Conservation (phyloP, 2,113 vertebrate species). For the Crocuta crocuta region DNA sequence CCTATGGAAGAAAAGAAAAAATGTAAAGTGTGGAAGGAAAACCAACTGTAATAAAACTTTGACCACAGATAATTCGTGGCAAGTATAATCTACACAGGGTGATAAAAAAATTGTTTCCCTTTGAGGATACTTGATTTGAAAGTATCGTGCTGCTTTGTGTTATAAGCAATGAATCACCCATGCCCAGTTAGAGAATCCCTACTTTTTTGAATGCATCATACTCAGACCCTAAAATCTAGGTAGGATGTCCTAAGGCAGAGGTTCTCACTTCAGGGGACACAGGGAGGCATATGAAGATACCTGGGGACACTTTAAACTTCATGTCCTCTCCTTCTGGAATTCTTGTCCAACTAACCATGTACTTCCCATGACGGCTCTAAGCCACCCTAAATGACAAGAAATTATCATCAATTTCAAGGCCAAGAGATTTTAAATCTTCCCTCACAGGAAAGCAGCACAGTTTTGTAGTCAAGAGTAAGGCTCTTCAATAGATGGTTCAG, state of each 20-base stretch:
- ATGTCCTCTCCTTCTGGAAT: not conserved
- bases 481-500: not conserved
- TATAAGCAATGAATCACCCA: not conserved
- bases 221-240: not conserved
- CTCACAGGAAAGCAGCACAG: not conserved
- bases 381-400: not conserved
- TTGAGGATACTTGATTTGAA: slow-evolving; percentile 9
- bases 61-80: slow-evolving; percentile 65
- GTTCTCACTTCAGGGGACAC: not conserved
- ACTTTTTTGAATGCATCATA: not conserved
- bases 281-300: not conserved
- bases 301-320: not conserved
- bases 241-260: slow-evolving; percentile 11
- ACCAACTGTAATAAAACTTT: slow-evolving; percentile 72
- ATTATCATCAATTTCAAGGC: slow-evolving; percentile 25
- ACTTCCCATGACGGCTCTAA: not conserved
- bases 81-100: slow-evolving; percentile 28
- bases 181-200: not conserved
- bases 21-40: slow-evolving; percentile 75
- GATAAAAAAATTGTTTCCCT: slow-evolving; percentile 45
- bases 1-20: slow-evolving; percentile 72
- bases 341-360: slow-evolving; percentile 6
- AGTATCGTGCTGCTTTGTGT: slow-evolving; percentile 14
- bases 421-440: slow-evolving; percentile 34
- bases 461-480: not conserved